These are phyloP conservation scores for Hylia prasina DNA, from an alignment of 2,113 vertebrate genomes.

Conservation along the genomic window DNA sequence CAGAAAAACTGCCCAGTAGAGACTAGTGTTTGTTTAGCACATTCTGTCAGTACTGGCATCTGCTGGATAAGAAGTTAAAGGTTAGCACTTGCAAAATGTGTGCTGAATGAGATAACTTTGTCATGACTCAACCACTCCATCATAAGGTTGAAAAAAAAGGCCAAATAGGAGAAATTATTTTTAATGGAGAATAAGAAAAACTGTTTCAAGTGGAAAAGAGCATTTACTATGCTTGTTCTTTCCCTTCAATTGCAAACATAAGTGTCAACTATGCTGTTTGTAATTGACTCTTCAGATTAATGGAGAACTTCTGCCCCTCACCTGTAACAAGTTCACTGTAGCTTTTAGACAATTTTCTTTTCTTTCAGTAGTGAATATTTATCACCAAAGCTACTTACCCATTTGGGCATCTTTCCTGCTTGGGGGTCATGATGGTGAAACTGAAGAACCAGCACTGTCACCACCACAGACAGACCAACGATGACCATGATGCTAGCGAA, in stretches of 20 bases:
- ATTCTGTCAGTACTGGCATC: background rate
- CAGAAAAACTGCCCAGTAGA: background rate
- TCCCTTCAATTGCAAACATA: background rate
- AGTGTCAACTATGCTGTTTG: background rate
- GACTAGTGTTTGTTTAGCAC: background rate
- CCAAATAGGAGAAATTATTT: background rate
- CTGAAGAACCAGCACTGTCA: conserved; percentile 89
- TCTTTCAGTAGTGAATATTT: background rate
- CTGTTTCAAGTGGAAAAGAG: background rate
- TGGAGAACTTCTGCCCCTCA: background rate
- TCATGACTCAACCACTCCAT: background rate
- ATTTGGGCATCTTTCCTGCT: conserved; percentile 88
- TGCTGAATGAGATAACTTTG: background rate
- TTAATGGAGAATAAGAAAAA: background rate
- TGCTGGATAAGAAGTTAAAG: background rate
- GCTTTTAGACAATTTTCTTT: background rate
- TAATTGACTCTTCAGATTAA: background rate
- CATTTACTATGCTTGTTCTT: background rate
- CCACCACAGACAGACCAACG: conserved; percentile 86
- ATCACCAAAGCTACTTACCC: conserved; percentile 70
- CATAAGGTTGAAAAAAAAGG: background rate
- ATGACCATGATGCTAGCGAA: conserved; percentile 92
- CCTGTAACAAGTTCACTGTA: background rate
- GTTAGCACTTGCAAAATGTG: background rate
- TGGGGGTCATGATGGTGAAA: conserved; percentile 89